These are phyloP conservation scores for Lytechinus pictus DNA, from an alignment of 35 echinoderm and acorn worm species.

Conservation along the genomic window DNA sequence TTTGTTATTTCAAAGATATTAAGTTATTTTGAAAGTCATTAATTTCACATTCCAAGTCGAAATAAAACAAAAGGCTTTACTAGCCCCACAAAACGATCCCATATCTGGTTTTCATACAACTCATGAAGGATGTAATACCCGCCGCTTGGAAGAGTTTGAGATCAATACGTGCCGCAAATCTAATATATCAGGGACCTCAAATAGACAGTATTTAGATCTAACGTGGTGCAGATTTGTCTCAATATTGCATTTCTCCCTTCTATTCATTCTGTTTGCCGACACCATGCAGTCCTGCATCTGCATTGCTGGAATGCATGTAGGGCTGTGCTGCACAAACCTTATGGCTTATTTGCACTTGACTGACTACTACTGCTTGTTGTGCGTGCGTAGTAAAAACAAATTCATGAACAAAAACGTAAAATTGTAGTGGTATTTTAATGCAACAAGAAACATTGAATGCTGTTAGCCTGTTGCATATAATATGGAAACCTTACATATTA, in stretches of 20 bases:
- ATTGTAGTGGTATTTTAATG: not conserved
- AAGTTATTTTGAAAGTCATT: not conserved
- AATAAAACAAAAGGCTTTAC: not conserved
- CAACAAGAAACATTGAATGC: not conserved
- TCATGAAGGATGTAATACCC: not conserved
- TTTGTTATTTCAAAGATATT: not conserved
- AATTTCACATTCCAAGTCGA: not conserved
- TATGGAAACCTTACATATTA: too few relatives aligned
- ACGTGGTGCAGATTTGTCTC: constrained; percentile 29
- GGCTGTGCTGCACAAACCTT: not conserved
- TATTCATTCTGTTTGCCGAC: not conserved
- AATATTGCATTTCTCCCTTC: constrained; percentile 23
- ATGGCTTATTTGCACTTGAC: not conserved
- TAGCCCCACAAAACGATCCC: not conserved
- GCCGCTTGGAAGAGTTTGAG: not conserved
- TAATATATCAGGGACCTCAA: constrained; percentile 33
- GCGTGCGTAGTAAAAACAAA: not conserved
- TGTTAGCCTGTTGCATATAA: not conserved
- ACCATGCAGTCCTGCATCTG: not conserved
- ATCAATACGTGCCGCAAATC: constrained; percentile 35
- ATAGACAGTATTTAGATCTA: constrained; percentile 41
- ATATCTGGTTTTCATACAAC: not conserved
- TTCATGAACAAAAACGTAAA: not conserved
- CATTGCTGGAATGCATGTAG: not conserved
- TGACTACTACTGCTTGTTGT: not conserved